A percentile compares a stretch with the other conserved stretches of the same genome.
Conservation (phyloP, 2,888 invertebrate genomes). For the Ochropacha duplaris region DNA sequence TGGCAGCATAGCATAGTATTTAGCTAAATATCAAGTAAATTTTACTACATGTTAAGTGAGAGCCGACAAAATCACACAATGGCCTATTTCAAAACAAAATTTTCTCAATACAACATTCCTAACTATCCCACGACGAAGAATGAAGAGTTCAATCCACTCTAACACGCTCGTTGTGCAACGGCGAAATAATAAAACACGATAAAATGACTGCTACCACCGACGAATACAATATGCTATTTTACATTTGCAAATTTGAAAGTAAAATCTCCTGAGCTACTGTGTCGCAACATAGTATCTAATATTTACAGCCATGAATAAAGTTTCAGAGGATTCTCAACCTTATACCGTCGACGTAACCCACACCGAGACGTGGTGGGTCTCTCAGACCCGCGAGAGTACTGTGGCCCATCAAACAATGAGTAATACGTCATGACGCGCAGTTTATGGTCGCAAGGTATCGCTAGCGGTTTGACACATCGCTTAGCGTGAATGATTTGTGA, state of each 20-base stretch:
- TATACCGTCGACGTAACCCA: slow-evolving; percentile 31
- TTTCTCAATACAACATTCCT: slow-evolving; percentile 14
- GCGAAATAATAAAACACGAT: slow-evolving; percentile 63
- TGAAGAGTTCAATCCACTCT: slow-evolving; percentile 55
- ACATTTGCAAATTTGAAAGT: slow-evolving; percentile 73
- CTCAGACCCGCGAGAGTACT: slow-evolving; percentile 27
- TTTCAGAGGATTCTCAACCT: slow-evolving; percentile 22
- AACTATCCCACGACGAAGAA: slow-evolving; percentile 21
- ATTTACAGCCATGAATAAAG: slow-evolving; percentile 8
- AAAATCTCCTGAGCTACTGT: slow-evolving; percentile 73
- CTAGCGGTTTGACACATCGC: slow-evolving; percentile 70
- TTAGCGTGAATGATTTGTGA: slow-evolving; percentile 73
- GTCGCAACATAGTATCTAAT: slow-evolving; percentile 67
- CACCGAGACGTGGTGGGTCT: slow-evolving; percentile 14
- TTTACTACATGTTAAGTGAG: not conserved
- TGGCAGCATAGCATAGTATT: too few relatives aligned
- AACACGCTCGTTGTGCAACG: slow-evolving; percentile 37
- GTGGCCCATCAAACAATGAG: slow-evolving; percentile 62
- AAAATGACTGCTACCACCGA: slow-evolving; percentile 47
- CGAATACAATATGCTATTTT: slow-evolving; percentile 77
- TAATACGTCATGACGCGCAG: slow-evolving; percentile 69
- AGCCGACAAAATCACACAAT: slow-evolving; percentile 28
- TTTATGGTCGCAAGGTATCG: slow-evolving; percentile 74
- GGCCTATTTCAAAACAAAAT: slow-evolving; percentile 34
- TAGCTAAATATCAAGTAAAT: too few relatives aligned